These are phyloP conservation scores for Tuberolachnus salignus DNA, from an alignment of 2,888 invertebrate genomes.

Conservation along the genomic window DNA sequence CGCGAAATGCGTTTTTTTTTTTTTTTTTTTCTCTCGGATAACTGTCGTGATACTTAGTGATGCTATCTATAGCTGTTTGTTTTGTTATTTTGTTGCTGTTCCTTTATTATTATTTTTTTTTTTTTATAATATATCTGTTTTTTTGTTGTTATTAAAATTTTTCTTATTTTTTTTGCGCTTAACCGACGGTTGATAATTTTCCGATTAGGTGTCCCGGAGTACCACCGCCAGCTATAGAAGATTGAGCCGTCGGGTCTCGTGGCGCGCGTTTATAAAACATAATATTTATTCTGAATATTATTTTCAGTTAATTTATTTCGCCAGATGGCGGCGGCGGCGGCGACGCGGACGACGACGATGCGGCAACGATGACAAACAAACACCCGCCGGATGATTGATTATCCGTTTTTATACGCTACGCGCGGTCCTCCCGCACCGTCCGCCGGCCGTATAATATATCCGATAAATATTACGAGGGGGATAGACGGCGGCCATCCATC, in stretches of 20 bases:
- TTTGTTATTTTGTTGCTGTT: not conserved
- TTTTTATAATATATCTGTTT: too few species aligned
- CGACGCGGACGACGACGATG: too few species aligned
- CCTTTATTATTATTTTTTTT: not conserved
- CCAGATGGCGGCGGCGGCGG: constrained; percentile 37
- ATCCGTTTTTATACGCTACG: constrained; percentile 16
- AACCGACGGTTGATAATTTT: constrained; percentile 36
- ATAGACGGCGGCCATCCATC: not conserved
- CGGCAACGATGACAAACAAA: constrained; percentile 52
- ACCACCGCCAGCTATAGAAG: not conserved
- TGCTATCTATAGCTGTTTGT: too few species aligned
- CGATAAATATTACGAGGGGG: not conserved
- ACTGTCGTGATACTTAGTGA: too few species aligned
- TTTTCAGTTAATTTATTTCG: constrained; percentile 55
- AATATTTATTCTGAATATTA: constrained; percentile 46
- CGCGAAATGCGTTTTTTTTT: not conserved
- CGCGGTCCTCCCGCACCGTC: not conserved
- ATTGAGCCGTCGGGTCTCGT: constrained; percentile 22
- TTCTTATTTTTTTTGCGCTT: not conserved
- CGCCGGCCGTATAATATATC: not conserved
- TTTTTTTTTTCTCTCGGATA: not conserved
- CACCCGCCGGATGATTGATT: constrained; percentile 54
- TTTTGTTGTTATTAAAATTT: not conserved
- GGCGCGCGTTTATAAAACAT: not conserved
- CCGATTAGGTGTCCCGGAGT: constrained; percentile 28